Evolutionary conservation across 1,140 invertebrate genomes (phyloP), one percentile per base, ranked within the genome.

Genomic region (Venturia canescens): DNA sequence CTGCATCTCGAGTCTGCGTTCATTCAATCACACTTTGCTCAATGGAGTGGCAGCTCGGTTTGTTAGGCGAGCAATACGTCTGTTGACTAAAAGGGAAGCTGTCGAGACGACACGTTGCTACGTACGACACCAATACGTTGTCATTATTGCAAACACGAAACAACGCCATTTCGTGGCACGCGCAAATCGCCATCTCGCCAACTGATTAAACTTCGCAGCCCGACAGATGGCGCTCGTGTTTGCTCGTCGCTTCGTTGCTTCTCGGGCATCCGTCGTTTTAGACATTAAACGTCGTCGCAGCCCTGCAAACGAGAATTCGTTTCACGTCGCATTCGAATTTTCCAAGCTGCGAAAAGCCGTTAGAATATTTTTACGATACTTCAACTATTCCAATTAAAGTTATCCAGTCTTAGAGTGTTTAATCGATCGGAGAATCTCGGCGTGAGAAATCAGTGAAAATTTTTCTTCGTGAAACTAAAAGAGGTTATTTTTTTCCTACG

Each of bases 1-100:
- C 78, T 83, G 53, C 48, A 80, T 60, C 31, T 66, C 63, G 27
- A 69, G 16, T 53, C 50, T 53, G 76, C 84, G 80, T 83, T 85
- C 82, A 83, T 82, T 82, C 57, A 79, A 81, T 81, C 76, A 57
- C 74, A 75, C 82, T 78, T 53, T 44, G 57, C 66, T 57, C 80
- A 69, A 81, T 34, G 29, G 63, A 69, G 26, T 23, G n/a, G 7
- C 50, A 53, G 50, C 50, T 21, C 18, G 16, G 50, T n/a, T 9
- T 3, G 50, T n/a, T 3, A 4, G n/a, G 18, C 16, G 50, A 53
- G n/a, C 50, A 21, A 53, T 53, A 18, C 11, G 50, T 44, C 38
- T 44, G 38, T 53, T 53, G 50, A 27, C 72, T 77, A 77, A 80
- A 80, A 80, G 66, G 82, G 82, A 83, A 83, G 72, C 74, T 69